Base-by-base conservation (phyloP, 64 coral and sea anemone species). In the Stylophora pistillata region DNA sequence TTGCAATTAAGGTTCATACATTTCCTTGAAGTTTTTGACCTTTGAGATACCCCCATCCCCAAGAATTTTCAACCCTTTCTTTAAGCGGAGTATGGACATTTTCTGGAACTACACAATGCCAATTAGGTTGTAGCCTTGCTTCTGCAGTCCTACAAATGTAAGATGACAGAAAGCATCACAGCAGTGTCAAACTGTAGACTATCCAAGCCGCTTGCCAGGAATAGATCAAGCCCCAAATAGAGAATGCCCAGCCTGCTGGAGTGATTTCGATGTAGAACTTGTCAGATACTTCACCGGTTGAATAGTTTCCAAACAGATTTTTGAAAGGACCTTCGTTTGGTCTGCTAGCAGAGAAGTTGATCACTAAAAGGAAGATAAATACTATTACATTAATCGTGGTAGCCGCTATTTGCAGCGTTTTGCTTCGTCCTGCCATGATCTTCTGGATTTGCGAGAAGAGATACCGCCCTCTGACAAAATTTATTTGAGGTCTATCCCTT, bases 171-270 rank as follows among this genome's bases (percentile, higher is more conserved):
- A n/a, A n/a, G n/a, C n/a, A n/a, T n/a, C 90, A 99, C 18, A 95
- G 72, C 13, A 95, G 69, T 33, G 86, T 95, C 30, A 95, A 53
- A 14, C 90, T 86, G 58, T 99, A 99, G 2, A 99, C 31, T 30
- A 95, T 60, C 90, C 87, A 95, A 0, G 91, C 65, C 0, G 16
- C 47, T 71, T 99, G 90, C 97, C 97, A 99, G 13, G 64, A 41
- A 73, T 93, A 99, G 86, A 99, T 99, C 11, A 94, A 74, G 23
- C 87, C 85, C 97, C 97, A 99, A 2, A 94, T 99, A 13, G 88
- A 86, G 77, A 98, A 95, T 23, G 96, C 91, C 96, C 96, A 98
- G 21, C 90, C 87, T 59, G 96, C 90, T 34, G 96, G 96, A 30
- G 96, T 98, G 20, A 98, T 98, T 65, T 98, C 89, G n/a, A 93